These are phyloP conservation scores for Physocephala rufipes DNA, from an alignment of 2,888 invertebrate species.

Conservation along the genomic window DNA sequence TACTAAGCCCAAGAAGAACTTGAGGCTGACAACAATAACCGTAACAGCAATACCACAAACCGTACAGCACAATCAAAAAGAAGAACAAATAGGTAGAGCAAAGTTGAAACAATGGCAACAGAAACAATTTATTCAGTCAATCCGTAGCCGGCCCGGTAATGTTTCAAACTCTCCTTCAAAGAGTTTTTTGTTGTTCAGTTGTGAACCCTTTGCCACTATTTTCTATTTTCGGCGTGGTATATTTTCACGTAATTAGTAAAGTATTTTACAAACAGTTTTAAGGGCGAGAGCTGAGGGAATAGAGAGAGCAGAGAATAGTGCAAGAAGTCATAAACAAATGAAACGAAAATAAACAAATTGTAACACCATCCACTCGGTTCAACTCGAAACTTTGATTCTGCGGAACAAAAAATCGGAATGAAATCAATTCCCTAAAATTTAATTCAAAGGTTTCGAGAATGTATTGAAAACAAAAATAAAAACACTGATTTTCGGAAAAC, in stretches of 20 bases:
- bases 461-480: neutral
- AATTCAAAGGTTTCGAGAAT: no score
- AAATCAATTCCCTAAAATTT: no score
- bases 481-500: no score
- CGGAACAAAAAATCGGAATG: no score
- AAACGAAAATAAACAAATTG: neutral
- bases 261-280: neutral
- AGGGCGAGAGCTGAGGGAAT: neutral
- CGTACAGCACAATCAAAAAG: slow-evolving; percentile 4
- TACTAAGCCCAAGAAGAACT: slow-evolving; percentile 21
- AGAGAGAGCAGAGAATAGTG: neutral
- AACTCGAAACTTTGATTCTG: no score
- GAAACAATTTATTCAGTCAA: slow-evolving; percentile 28
- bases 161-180: no score
- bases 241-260: slow-evolving; percentile 19
- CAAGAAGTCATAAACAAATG: neutral
- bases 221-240: neutral
- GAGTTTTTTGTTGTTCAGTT: no score
- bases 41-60: slow-evolving; percentile 11
- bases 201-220: neutral
- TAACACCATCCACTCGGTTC: neutral
- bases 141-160: no score
- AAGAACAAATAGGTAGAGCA: neutral
- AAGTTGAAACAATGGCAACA: neutral
- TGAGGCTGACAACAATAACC: slow-evolving; percentile 13